phyloP scores from a whole-genome alignment of 2,113 vertebrate species.

The Nipponia nippon region DNA sequence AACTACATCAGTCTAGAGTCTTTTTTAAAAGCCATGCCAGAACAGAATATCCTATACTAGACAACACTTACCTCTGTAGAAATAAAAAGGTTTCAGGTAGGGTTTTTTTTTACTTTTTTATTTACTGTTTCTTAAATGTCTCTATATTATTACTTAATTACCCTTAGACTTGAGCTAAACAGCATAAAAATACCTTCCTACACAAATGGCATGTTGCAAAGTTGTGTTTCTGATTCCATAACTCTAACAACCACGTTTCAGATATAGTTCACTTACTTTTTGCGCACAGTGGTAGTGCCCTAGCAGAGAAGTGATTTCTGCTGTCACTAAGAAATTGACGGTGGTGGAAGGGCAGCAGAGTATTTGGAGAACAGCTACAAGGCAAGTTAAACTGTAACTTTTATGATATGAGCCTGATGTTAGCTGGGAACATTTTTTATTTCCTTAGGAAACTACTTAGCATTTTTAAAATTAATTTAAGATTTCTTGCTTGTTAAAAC shows the following conservation, averaged over 20 bases:
- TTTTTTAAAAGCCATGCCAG: not conserved
- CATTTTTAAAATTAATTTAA: not conserved
- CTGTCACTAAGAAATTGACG: accelerated
- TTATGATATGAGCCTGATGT: not conserved
- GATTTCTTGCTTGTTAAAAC: not conserved
- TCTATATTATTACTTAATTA: not conserved
- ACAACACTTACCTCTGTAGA: not conserved
- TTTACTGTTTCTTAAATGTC: not conserved
- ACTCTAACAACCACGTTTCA: not conserved
- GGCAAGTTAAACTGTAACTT: not conserved
- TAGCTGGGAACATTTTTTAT: not conserved
- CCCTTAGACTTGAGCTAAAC: not conserved
- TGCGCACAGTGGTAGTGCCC: not conserved
- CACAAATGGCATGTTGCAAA: not conserved
- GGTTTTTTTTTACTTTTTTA: not conserved
- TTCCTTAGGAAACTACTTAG: not conserved
- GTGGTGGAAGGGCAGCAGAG: not conserved
- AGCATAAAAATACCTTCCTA: not conserved
- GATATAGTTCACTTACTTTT: not conserved
- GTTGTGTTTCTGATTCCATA: not conserved
- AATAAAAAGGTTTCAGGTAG: not conserved
- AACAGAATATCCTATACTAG: not conserved
- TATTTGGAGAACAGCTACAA: not conserved
- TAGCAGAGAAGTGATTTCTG: not conserved
- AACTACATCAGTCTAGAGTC: not conserved